Evolutionary conservation across 2,888 invertebrate species (phyloP).

Genomic region (Malacosoma neustria): DNA sequence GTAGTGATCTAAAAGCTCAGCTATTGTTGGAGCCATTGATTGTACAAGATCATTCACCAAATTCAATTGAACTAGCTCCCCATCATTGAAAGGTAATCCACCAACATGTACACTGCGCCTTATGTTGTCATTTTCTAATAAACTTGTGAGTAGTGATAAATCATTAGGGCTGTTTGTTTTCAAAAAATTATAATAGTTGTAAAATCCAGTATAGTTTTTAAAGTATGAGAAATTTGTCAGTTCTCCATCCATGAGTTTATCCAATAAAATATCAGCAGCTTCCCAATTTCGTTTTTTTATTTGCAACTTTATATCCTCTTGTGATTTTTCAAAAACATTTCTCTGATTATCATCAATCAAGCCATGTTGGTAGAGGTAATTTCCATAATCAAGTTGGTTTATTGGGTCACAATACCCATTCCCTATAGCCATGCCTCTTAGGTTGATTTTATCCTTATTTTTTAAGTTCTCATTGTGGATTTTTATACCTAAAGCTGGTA

Average conservation of each 20-base stretch:
- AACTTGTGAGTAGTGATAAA: slow-evolving; percentile 37
- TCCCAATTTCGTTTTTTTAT: slow-evolving; percentile 77
- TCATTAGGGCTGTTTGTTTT: slow-evolving; percentile 58
- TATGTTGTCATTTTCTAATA: slow-evolving; percentile 46
- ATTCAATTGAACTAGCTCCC: slow-evolving; percentile 58
- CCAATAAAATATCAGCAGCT: slow-evolving; percentile 81
- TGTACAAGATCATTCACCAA: slow-evolving; percentile 74
- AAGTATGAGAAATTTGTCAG: slow-evolving; percentile 61
- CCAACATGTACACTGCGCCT: slow-evolving; percentile 78
- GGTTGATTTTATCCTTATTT: slow-evolving; percentile 48
- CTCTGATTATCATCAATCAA: slow-evolving; percentile 73
- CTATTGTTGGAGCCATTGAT: slow-evolving; percentile 65
- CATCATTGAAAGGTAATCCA: slow-evolving; percentile 64
- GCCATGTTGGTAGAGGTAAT: slow-evolving; percentile 66
- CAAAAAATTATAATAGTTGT: slow-evolving; percentile 84
- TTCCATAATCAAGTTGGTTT: slow-evolving; percentile 65
- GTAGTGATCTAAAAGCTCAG: slow-evolving; percentile 60
- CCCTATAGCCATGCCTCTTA: slow-evolving; percentile 70
- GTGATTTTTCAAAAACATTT: slow-evolving; percentile 72
- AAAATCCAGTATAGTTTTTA: slow-evolving; percentile 81
- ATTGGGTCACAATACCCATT: slow-evolving; percentile 69
- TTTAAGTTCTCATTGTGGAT: slow-evolving; percentile 62
- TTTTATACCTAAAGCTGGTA: slow-evolving; percentile 62
- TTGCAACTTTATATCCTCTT: slow-evolving; percentile 67
- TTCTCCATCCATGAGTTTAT: slow-evolving; percentile 74